Conservation (phyloP, 1,140 invertebrate genomes). For the Drosophila navojoa region DNA sequence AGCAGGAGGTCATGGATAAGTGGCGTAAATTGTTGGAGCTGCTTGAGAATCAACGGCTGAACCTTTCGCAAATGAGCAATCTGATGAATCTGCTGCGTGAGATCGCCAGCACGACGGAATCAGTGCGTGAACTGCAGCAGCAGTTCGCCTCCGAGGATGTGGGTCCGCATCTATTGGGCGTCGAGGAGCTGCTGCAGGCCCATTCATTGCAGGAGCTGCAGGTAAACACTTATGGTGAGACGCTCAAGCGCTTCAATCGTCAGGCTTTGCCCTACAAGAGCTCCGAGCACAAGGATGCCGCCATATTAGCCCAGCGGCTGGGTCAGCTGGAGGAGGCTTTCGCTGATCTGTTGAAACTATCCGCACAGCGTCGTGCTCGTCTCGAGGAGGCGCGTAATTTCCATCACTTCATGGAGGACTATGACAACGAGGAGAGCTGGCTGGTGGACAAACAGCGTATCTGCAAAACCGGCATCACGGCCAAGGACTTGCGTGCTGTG, state of each 20-base stretch:
- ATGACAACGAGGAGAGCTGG: conserved; percentile 97
- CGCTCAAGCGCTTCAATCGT: conserved; percentile 90
- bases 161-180: conserved; percentile 95
- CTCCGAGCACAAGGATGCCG: conserved; percentile 86
- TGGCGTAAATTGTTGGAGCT: conserved; percentile 94
- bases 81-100: conserved; percentile 95
- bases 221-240: conserved; percentile 93
- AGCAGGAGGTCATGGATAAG: conserved; percentile 93
- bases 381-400: conserved; percentile 96
- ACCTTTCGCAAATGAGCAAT: conserved; percentile 90
- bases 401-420: conserved; percentile 97
- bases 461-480: conserved; percentile 94
- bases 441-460: conserved; percentile 96
- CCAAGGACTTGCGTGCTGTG: conserved; percentile 96
- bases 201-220: conserved; percentile 96
- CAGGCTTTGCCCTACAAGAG: conserved; percentile 86
- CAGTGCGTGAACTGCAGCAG: conserved; percentile 91
- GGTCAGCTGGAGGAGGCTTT: conserved; percentile 89
- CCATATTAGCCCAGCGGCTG: conserved; percentile 88
- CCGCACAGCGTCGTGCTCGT: conserved; percentile 90
- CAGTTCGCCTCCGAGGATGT: conserved; percentile 94
- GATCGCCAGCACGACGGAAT: conserved; percentile 94
- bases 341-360: conserved; percentile 87
- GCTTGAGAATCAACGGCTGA: conserved; percentile 93
- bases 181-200: conserved; percentile 96